Conservation (phyloP, 2,888 invertebrate genomes). For the Tridacna crocea region DNA sequence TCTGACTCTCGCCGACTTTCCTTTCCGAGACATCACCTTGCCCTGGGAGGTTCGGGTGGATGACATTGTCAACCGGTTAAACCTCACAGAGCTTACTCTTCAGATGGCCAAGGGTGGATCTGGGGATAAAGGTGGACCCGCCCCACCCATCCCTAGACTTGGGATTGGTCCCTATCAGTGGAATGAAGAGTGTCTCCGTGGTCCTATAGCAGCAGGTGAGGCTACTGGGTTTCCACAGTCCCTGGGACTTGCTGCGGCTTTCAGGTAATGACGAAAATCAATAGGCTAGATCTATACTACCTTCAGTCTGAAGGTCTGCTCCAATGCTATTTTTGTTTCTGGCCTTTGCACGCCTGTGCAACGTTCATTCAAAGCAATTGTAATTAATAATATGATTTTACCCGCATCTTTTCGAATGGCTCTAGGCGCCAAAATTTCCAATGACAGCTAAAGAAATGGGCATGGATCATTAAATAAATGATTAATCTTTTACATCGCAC, state of each 20-base stretch:
- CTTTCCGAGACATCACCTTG: slow-evolving; percentile 78
- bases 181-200: slow-evolving; percentile 81
- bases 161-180: slow-evolving; percentile 78
- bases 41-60: slow-evolving; percentile 79
- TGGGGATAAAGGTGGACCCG: slow-evolving; percentile 71
- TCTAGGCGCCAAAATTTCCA: no score
- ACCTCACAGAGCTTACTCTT: slow-evolving; percentile 74
- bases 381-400: no score
- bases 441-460: no score
- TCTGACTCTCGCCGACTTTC: slow-evolving; percentile 53
- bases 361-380: no score
- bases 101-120: slow-evolving; percentile 76
- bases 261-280: slow-evolving; percentile 69
- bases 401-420: no score
- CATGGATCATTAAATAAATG: no score
- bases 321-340: no score
- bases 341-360: no score
- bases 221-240: slow-evolving; percentile 82
- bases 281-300: neutral
- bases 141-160: slow-evolving; percentile 77
- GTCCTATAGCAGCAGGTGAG: slow-evolving; percentile 76
- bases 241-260: slow-evolving; percentile 80
- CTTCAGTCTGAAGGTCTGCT: no score
- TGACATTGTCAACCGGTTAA: slow-evolving; percentile 78
- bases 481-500: no score